Evolutionary conservation across 2,797 vertebrate species (phyloP), one percentile per base, ranked within the genome.

Genomic region (Ptychadena robeensis): DNA sequence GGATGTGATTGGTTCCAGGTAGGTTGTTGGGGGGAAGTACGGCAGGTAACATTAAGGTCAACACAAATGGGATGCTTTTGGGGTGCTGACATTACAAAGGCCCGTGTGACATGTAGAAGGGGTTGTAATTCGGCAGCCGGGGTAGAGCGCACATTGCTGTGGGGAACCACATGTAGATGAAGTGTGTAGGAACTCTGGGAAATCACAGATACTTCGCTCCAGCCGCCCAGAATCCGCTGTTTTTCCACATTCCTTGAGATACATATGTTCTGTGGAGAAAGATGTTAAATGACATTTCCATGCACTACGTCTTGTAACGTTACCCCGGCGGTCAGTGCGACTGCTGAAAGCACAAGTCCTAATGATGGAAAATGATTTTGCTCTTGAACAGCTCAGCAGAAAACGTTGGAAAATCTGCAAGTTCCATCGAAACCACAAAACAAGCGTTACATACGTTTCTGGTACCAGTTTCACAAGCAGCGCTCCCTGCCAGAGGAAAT

Each of bases 301-400:
- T 38, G 53, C 69, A 80, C 70, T 61, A 80, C 38, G 66, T 70
- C 67, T 61, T 61, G 78, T 80, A 80, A 80, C 48, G 68, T 80
- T 71, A 64, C 78, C 48, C 67, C 34, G 68, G 78, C 72, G 78
- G 77, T 79, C 32, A 38, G n/a, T 63, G n/a, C 34, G 9, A 69
- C 77, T 70, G 66, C 61, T 80, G 44, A 71, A 80, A 80, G 57
- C 28, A 80, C 32, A 71, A 80, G 38, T 72, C 40, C 18, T 40
- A 71, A 80, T 31, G 78, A 71, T 72, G 78, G 78, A 80, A 80
- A 79, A 64, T 80, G 5, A 72, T 64, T 71, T 35, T 22, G 30
- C 48, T 61, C 67, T 63, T 80, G 78, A 70, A 80, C 6, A 80
- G 68, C 78, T 80, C 68, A 80, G 78, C 78, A 80, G 78, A 70